Conservation (phyloP, 1,140 invertebrate species). For the Augochlora pura region DNA sequence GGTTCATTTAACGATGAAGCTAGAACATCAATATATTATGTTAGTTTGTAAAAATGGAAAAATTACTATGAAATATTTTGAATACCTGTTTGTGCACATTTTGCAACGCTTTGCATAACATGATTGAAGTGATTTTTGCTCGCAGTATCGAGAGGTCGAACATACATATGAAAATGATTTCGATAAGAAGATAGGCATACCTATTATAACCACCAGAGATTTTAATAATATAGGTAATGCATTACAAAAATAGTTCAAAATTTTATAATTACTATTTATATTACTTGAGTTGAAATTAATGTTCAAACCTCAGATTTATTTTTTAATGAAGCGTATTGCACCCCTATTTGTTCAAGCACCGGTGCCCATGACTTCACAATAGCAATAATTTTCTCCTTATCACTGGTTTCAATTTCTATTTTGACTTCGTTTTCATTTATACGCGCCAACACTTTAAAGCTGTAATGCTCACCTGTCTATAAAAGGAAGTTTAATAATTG, state of each 20-base stretch:
- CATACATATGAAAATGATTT: constrained; percentile 60
- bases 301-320: constrained; percentile 60
- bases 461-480: background rate
- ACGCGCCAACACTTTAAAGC: constrained; percentile 9
- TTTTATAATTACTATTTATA: background rate
- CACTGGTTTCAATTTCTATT: constrained; percentile 10
- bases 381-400: constrained; percentile 29
- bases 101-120: constrained; percentile 68
- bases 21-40: constrained; percentile 17
- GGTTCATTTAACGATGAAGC: constrained; percentile 55
- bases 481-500: constrained; percentile 10
- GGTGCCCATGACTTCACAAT: constrained; percentile 62
- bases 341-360: constrained; percentile 58
- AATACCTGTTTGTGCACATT: constrained; percentile 61
- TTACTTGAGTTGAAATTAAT: background rate
- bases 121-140: constrained; percentile 58
- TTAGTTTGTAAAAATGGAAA: background rate
- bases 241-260: background rate
- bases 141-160: constrained; percentile 55
- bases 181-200: constrained; percentile 61
- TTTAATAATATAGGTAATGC: background rate
- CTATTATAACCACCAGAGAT: constrained; percentile 43
- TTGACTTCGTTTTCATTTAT: constrained; percentile 26
- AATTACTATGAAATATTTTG: constrained; percentile 12
- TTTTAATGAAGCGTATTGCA: constrained; percentile 54